Evolutionary conservation across 1,140 invertebrate genomes (phyloP), one percentile per base, ranked within the genome.

Genomic region (Cotesia typhae): DNA sequence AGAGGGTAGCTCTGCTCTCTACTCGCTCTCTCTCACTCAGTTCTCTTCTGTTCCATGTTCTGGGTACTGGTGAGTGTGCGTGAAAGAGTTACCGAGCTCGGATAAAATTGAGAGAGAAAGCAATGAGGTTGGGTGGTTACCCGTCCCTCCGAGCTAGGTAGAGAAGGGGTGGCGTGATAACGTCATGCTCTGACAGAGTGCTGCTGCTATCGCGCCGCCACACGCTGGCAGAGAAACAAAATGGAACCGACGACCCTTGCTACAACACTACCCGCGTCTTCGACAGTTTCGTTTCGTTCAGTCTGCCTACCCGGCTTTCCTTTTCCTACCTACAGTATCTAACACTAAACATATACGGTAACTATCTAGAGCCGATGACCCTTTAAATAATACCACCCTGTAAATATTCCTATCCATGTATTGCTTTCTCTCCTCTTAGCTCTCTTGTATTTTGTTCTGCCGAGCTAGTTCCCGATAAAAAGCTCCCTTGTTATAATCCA

Each of bases 111-210:
- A 47, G 41, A 47, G 41, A 47, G 41, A 47, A 47, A 47, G 41
- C 41, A n/a, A 47, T 47, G 41, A 47, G 41, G 41, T 47, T 47
- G 41, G 41, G 41, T 47, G 55, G 71, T 69, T 74, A 78, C 77
- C 79, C 79, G 28, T 28, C 28, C 28, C 28, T 28, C 80, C 78
- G 78, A 77, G 79, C 78, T 79, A 83, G 81, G 76, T 81, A 79
- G 80, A 82, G 83, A 84, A 85, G 84, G 85, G 84, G 85, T 86
- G 85, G 85, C 83, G 84, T 85, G 87, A 88, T 88, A 87, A 87
- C 85, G 87, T 88, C 87, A 87, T 82, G 84, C 80, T 86, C 83
- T 88, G 87, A 88, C 86, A 87, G 87, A 87, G 87, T 87, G 84
- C 85, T 85, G 83, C 83, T 86, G 85, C 87, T 87, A 88, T 88